Evolutionary conservation across 30 jellyfish, hydroid and myxozoan genomes (phyloP).

Genomic region (Chironex yamaguchii): DNA sequence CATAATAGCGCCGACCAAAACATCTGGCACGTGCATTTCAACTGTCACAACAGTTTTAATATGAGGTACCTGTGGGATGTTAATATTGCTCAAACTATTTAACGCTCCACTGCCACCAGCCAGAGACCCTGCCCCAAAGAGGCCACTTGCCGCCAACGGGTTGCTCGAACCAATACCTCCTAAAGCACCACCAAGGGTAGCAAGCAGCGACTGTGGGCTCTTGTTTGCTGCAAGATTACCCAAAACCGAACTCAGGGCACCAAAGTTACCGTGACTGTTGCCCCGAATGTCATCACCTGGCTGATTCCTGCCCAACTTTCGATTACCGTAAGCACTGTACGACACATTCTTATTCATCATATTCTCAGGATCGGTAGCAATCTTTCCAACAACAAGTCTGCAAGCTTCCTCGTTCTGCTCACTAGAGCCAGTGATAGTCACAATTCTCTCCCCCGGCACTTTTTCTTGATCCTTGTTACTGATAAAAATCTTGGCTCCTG

Average conservation of each 20-base stretch:
- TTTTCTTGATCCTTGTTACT: constrained; percentile 92
- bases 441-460: constrained; percentile 95
- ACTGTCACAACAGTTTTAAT: constrained; percentile 91
- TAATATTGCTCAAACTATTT: constrained; percentile 63
- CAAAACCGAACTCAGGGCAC: constrained; percentile 77
- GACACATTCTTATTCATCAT: constrained; percentile 87
- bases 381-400: constrained; percentile 71
- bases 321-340: constrained; percentile 5
- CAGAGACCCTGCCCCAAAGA: constrained; percentile 20
- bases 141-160: constrained; percentile 11
- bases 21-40: constrained; percentile 95
- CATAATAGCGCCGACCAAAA: constrained; percentile 91
- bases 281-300: constrained; percentile 34
- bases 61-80: constrained; percentile 62
- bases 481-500: constrained; percentile 90
- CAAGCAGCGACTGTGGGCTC: constrained; percentile 70
- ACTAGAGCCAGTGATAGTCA: constrained; percentile 85
- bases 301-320: constrained; percentile 13
- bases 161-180: constrained; percentile 48
- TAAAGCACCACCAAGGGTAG: constrained; percentile 40
- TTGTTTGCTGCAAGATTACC: constrained; percentile 80
- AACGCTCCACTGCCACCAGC: constrained; percentile 68
- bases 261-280: constrained; percentile 49
- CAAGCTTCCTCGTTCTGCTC: constrained; percentile 94
- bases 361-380: constrained; percentile 92